phyloP scores from a whole-genome alignment of 2,797 vertebrate genomes.

The Melanotaenia boesemani region DNA sequence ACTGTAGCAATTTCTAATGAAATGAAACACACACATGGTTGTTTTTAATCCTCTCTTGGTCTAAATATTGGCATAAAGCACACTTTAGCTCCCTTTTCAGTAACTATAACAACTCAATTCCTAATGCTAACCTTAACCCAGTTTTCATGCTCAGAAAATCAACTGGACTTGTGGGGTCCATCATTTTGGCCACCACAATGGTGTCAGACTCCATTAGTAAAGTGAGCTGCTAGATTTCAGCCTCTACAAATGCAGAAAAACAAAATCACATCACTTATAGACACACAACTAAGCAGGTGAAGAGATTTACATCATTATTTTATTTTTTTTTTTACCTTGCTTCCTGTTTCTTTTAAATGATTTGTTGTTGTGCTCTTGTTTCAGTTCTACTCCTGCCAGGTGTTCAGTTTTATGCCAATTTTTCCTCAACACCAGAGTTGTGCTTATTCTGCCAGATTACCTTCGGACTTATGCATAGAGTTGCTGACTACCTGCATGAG shows the following conservation, averaged over 20 bases:
- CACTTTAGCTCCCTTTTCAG: background rate
- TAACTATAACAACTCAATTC: background rate
- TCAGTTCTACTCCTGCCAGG: background rate
- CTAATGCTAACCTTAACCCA: background rate
- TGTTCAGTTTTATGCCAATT: background rate
- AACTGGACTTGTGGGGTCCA: background rate
- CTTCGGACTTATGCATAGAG: background rate
- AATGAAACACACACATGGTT: background rate
- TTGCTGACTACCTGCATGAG: background rate
- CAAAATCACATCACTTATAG: background rate
- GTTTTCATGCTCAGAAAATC: background rate
- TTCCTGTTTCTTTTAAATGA: background rate
- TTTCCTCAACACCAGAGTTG: background rate
- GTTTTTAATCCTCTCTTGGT: background rate
- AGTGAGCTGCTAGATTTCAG: background rate
- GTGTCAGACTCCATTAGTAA: background rate
- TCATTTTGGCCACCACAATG: background rate
- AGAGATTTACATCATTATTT: background rate
- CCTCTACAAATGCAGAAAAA: background rate
- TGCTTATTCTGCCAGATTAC: background rate
- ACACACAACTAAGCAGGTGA: background rate
- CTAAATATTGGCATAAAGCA: background rate
- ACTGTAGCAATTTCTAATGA: background rate
- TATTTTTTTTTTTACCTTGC: background rate
- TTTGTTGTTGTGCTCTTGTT: background rate